Evolutionary conservation across 2,888 invertebrate genomes (phyloP).

Genomic region (Branchipolynoe longqiensis): DNA sequence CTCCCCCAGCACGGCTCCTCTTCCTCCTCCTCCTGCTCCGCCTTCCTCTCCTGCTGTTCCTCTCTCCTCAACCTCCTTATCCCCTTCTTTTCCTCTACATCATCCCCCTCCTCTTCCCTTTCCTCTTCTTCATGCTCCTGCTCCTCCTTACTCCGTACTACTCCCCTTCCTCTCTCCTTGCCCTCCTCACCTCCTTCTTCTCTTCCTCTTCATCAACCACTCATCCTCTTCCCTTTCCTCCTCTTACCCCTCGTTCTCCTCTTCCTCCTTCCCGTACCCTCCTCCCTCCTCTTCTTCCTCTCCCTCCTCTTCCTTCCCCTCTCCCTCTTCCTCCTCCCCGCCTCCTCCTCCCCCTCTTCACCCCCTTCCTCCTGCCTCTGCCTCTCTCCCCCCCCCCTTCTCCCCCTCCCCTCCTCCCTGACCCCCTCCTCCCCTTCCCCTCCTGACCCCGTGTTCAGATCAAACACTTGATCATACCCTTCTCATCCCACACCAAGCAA

Average conservation of each 20-base stretch:
- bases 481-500: no score
- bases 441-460: no score
- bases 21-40: not conserved
- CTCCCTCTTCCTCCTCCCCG: not conserved
- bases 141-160: not conserved
- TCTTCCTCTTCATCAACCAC: not conserved
- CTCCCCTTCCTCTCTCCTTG: not conserved
- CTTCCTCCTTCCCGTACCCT: not conserved
- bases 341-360: not conserved
- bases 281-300: no score
- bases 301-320: not conserved
- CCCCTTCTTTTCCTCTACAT: not conserved
- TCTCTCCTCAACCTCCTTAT: not conserved
- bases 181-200: not conserved
- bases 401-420: not conserved
- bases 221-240: not conserved
- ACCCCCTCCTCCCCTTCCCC: not conserved
- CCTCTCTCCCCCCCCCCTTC: not conserved
- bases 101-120: not conserved
- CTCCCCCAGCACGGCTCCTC: no score
- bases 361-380: not conserved
- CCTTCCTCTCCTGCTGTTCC: conserved; percentile 9
- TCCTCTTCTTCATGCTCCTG: not conserved
- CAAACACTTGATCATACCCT: no score
- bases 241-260: not conserved